Base-by-base conservation (phyloP, 2,113 vertebrate species). In the Clarias magur region DNA sequence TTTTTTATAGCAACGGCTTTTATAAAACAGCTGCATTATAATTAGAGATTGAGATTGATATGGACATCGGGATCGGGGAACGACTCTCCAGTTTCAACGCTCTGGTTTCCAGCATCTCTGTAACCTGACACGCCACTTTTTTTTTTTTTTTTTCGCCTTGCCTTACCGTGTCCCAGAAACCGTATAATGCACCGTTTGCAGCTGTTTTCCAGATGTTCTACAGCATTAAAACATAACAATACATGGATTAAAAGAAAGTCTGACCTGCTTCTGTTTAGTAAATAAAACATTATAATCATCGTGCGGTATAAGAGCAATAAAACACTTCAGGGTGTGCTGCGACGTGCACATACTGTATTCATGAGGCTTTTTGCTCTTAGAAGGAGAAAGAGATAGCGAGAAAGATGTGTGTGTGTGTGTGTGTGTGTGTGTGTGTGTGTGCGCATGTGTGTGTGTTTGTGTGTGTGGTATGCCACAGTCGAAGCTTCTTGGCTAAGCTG, bases 401-500 rank as follows among this genome's bases (percentile, higher is more conserved):
- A 54, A 10, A 21, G 19, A 25, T 10, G 62, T 78, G 62, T 16
- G 42, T 76, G 42, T 54, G 34, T 23, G 76, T 10, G 25, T n/a
- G n/a, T n/a, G n/a, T n/a, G n/a, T n/a, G n/a, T n/a, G n/a, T n/a
- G n/a, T n/a, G n/a, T n/a, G n/a, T n/a, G n/a, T n/a, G n/a, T n/a
- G n/a, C n/a, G n/a, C 54, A 42, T n/a, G 11, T 76, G 73, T 54
- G 42, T 54, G 23, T 76, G 73, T 76, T 48, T 76, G 73, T 7
- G 0, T 30, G 68, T 83, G 83, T 27, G 79, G 27, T 13, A 53
- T 75, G 57, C 25, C 83, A 15, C 42, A 84, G 80, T 85, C 0
- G 80, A 70, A 16, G 73, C 84, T 76, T 11, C 19, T 27, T 83
- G 68, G 86, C 76, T 89, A 89, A 82, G 84, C 48, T 85, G 80